These are phyloP conservation scores for Paraplagusia blochii DNA, from an alignment of 2,113 vertebrate genomes.

Conservation along the genomic window DNA sequence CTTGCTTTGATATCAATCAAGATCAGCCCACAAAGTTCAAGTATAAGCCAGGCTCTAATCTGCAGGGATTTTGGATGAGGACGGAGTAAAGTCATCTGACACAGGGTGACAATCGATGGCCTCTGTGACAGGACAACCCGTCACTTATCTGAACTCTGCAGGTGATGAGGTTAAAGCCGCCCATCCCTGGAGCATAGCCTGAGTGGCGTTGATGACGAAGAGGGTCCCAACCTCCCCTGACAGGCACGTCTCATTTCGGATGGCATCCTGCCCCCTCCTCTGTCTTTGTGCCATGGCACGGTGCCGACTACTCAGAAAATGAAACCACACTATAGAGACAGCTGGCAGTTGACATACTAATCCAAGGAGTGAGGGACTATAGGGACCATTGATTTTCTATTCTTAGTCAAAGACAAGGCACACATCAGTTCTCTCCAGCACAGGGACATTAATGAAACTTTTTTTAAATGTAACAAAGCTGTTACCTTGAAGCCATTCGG, in stretches of 20 bases:
- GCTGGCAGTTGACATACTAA: conserved; percentile 67
- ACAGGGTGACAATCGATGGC: conserved; percentile 48
- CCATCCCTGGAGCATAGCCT: conserved; percentile 38
- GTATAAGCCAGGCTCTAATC: conserved; percentile 32
- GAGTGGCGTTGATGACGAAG: conserved; percentile 69
- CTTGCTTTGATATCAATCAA: conserved; percentile 39
- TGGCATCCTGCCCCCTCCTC: conserved; percentile 47
- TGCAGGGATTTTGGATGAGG: conserved; percentile 46
- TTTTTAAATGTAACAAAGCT: conserved; percentile 52
- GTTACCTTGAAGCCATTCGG: conserved; percentile 29
- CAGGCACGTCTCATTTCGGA: conserved; percentile 58
- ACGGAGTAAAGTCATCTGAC: conserved; percentile 36
- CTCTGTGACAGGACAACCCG: conserved; percentile 41
- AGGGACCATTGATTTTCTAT: conserved; percentile 70
- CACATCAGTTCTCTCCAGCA: conserved; percentile 51
- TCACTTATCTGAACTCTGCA: conserved; percentile 63
- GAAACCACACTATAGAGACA: conserved; percentile 58
- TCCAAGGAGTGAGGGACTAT: conserved; percentile 61
- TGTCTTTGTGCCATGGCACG: conserved; percentile 18
- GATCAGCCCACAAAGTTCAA: conserved; percentile 23
- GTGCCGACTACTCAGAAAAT: conserved; percentile 26
- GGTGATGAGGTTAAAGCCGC: conserved; percentile 51
- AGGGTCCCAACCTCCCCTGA: conserved; percentile 68
- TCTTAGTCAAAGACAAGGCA: conserved; percentile 51
- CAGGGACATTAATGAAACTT: conserved; percentile 58